These are phyloP conservation scores for Balearica regulorum DNA, from an alignment of 2,797 vertebrate species.

Conservation along the genomic window DNA sequence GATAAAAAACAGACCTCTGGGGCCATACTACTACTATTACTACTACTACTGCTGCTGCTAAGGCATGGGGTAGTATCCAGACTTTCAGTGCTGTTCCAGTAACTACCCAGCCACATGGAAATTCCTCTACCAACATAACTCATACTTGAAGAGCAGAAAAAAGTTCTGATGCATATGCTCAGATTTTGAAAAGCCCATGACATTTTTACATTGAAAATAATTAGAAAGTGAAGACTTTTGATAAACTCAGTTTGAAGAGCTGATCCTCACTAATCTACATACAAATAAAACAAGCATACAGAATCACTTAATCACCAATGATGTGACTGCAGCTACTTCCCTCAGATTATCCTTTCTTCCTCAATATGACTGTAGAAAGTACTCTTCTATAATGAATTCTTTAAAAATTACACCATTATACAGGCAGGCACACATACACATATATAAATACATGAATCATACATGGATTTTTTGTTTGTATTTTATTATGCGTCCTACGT, in stretches of 20 bases:
- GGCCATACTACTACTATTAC: too few species aligned
- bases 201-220: background rate
- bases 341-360: background rate
- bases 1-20: background rate
- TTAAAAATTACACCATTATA: background rate
- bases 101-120: background rate
- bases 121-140: background rate
- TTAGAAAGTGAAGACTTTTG: background rate
- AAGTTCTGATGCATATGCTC: background rate
- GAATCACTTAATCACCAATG: background rate
- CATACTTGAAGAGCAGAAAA: background rate
- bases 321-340: background rate
- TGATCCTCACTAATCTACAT: background rate
- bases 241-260: background rate
- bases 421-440: accelerated
- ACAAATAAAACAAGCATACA: background rate
- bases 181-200: background rate
- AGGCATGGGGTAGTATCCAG: background rate
- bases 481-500: background rate
- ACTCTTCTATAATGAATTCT: background rate
- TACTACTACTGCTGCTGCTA: background rate
- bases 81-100: background rate
- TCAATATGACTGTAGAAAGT: background rate
- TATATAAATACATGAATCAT: background rate
- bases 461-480: background rate